A percentile compares a stretch with the other conserved stretches of the same genome.
phyloP scores from a whole-genome alignment of 2,888 invertebrate genomes.

The Drosophila mercatorum region DNA sequence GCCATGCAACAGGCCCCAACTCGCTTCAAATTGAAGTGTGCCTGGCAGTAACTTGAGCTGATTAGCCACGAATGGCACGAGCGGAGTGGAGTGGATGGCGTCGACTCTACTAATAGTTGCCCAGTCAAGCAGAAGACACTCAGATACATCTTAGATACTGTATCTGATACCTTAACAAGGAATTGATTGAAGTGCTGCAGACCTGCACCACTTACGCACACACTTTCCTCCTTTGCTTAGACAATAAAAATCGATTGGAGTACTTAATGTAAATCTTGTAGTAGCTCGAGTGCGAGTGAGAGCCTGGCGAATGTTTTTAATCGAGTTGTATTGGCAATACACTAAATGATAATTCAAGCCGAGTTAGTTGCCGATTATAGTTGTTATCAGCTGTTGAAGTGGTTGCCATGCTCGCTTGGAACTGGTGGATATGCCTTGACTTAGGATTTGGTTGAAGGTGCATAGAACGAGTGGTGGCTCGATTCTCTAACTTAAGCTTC shows the following conservation, averaged over 20 bases:
- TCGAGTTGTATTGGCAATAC: not conserved
- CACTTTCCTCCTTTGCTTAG: not conserved
- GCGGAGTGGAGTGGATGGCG: not conserved
- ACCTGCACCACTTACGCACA: too few relatives aligned
- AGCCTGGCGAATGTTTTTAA: not conserved
- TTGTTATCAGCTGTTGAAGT: not conserved
- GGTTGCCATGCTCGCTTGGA: too few relatives aligned
- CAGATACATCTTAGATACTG: slow-evolving; percentile 1
- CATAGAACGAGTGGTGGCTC: too few relatives aligned
- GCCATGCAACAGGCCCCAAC: slow-evolving; percentile 29
- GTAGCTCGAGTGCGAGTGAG: not conserved
- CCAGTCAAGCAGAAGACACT: slow-evolving; percentile 9
- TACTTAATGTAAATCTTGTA: not conserved
- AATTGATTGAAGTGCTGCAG: not conserved
- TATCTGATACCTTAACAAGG: not conserved
- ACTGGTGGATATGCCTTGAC: not conserved
- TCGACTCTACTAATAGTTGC: slow-evolving; percentile 1
- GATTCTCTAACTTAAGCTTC: not conserved
- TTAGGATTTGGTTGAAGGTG: too few relatives aligned
- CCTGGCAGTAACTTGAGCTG: slow-evolving; percentile 10
- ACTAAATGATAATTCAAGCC: not conserved
- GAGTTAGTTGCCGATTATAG: not conserved
- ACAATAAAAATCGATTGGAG: not conserved
- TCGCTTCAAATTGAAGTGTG: slow-evolving; percentile 15
- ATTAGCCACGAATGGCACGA: not conserved